Evolutionary conservation across 2,888 invertebrate genomes (phyloP), one percentile per base, ranked within the genome.

Genomic region (Calameuta pallipes): DNA sequence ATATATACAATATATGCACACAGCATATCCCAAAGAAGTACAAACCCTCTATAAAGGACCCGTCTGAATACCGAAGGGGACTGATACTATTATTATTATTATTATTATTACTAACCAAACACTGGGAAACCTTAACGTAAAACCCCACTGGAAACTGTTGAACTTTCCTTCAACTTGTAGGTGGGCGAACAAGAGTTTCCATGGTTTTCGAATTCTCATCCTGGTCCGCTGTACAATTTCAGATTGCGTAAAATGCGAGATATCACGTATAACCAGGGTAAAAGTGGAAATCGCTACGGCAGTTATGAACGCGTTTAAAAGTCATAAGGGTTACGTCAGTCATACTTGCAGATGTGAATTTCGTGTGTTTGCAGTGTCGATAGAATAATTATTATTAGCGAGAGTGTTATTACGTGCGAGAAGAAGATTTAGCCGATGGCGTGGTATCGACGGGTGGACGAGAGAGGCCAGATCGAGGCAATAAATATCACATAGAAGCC

Each of bases 401-500:
- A 23, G 56, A 56, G 56, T 9, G 56, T 56, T 56, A 56, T 56
- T 56, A 56, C 56, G 56, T 56, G 56, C 56, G 56, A 56, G 23
- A 56, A 23, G 56, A 56, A 23, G 56, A 56, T 23, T 23, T 15
- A 15, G 56, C 56, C 56, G 23, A 15, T 6, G 56, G 56, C 56
- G 9, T 9, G 23, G 23, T 56, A 56, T 56, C 56, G 56, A 56
- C 56, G 56, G 15, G 56, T 2, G 56, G 56, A 56, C 56, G 56
- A 56, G 56, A 23, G 56, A 56, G 56, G 56, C 56, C 23, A 56
- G 56, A 56, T 56, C 56, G 56, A 56, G 56, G 78, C 80, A 84
- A 85, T 85, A 85, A 85, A 85, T 85, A 84, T 85, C 80, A 35
- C 56, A 56, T 56, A 2, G 56, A 56, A 56, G 23, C 80, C 79